Base-by-base conservation (phyloP, 2,888 invertebrate genomes). In the Exephanes ischioxanthus region DNA sequence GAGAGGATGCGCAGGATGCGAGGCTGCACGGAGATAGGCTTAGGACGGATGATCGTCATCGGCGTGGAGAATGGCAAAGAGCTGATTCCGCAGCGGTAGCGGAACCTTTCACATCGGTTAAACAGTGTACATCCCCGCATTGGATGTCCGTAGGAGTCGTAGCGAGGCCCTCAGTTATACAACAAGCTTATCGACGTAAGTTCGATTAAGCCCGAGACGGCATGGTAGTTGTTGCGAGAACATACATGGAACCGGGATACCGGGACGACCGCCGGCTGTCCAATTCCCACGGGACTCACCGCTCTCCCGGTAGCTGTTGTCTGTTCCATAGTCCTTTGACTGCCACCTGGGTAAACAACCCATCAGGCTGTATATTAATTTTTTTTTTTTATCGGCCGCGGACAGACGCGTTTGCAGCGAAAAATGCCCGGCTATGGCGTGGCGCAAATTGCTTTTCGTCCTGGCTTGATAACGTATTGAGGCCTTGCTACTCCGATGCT, bases 191-290 rank as follows among this genome's bases (percentile, higher is more conserved):
- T 58, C 58, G 58, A 58, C 58, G 22, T 58, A 58, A 58, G 22
- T 33, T 63, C 63, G 37, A 33, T 63, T n/a, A 37, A 16, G 33
- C 30, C 30, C 33, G 63, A 16, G 33, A n/a, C 63, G 37, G 58
- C 26, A 58, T 14, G 26, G 58, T 26, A 26, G 11, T 26, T 22
- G 58, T 58, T 58, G 22, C 16, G 72, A 22, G 5, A 22, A 9
- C 30, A 51, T 19, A 16, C 37, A 22, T 22, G 55, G 7, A 72
- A 72, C 33, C 16, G 22, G 16, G 53, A 11, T 9, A 55, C 26
- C 19, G 77, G 66, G 37, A 66, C 51, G 67, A 70, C 16, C 53
- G 48, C 63, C 51, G 55, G 41, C 37, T 67, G 77, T 77, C 41
- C 67, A 16, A 41, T 77, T 77, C 66, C 53, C 67, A 58, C 77